phyloP scores from a whole-genome alignment of 2,888 invertebrate species.

The Leistus spinibarbis region DNA sequence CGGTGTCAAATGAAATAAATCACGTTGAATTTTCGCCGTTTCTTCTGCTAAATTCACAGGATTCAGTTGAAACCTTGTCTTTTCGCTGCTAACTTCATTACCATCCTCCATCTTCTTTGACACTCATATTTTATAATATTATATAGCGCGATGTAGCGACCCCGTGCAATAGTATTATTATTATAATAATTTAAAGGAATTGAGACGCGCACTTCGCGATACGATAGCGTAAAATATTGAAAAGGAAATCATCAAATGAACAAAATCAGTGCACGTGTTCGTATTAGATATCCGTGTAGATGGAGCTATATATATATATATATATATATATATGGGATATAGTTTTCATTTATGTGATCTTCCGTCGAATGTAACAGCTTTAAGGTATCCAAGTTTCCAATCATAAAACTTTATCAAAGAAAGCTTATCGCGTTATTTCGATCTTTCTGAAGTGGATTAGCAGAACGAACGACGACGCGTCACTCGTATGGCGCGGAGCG shows the following conservation, averaged over 20 bases:
- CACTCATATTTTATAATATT: conserved; percentile 14
- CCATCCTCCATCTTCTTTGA: background rate
- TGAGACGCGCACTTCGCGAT: background rate
- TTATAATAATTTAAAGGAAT: background rate
- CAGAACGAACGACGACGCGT: background rate
- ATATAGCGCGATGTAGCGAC: conserved; percentile 1
- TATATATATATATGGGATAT: no score
- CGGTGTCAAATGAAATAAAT: background rate
- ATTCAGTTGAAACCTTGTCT: background rate
- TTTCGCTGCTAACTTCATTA: background rate
- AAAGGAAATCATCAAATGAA: background rate
- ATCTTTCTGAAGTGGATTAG: conserved; percentile 31
- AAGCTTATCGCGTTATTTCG: conserved; percentile 23
- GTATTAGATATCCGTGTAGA: no score
- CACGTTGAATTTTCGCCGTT: background rate
- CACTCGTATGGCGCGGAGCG: conserved; percentile 5
- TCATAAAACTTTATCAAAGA: conserved; percentile 35
- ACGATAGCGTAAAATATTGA: background rate
- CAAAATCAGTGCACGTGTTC: background rate
- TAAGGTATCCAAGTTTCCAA: conserved; percentile 28
- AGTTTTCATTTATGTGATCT: conserved; percentile 5
- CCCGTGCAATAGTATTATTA: background rate
- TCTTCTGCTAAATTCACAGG: background rate
- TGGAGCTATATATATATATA: no score
- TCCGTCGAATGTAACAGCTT: conserved; percentile 23